Percentiles rank a stretch among this genome's conserved stretches.
These are phyloP conservation scores for Trichosurus vulpecula DNA, from an alignment of 2,797 vertebrate species.

Conservation along the genomic window DNA sequence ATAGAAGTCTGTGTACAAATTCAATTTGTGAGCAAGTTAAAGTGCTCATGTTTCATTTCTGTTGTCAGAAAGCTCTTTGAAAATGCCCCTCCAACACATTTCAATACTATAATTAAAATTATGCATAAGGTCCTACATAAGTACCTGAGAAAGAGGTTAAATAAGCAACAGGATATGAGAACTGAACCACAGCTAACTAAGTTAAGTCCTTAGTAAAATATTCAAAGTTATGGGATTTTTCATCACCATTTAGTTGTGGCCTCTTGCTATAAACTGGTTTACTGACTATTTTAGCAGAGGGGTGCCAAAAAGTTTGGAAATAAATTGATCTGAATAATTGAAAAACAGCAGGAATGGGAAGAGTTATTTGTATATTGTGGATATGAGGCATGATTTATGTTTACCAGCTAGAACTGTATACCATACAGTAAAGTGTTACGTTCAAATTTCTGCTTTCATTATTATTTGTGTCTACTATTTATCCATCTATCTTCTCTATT, in stretches of 20 bases:
- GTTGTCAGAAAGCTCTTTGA: slow-evolving; percentile 44
- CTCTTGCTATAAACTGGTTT: slow-evolving; percentile 59
- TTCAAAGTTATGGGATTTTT: slow-evolving; percentile 63
- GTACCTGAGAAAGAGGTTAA: slow-evolving; percentile 55
- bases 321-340: slow-evolving; percentile 65
- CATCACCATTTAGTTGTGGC: slow-evolving; percentile 67
- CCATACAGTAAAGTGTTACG: neutral
- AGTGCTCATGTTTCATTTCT: slow-evolving; percentile 60
- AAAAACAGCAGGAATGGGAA: slow-evolving; percentile 61
- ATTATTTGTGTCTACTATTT: neutral
- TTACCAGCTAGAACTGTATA: slow-evolving; percentile 17
- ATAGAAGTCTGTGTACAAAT: slow-evolving; percentile 30
- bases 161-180: slow-evolving; percentile 18
- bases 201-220: slow-evolving; percentile 62
- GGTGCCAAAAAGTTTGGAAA: slow-evolving; percentile 60
- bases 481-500: neutral
- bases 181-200: slow-evolving; percentile 53
- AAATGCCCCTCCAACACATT: slow-evolving; percentile 46
- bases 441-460: neutral
- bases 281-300: slow-evolving; percentile 49
- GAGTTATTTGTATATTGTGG: slow-evolving; percentile 56
- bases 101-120: slow-evolving; percentile 55
- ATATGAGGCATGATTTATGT: slow-evolving; percentile 51
- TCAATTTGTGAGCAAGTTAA: slow-evolving; percentile 37
- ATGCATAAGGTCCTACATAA: slow-evolving; percentile 1